Evolutionary conservation across 2,797 vertebrate genomes (phyloP).

Genomic region (Florisuga fusca): DNA sequence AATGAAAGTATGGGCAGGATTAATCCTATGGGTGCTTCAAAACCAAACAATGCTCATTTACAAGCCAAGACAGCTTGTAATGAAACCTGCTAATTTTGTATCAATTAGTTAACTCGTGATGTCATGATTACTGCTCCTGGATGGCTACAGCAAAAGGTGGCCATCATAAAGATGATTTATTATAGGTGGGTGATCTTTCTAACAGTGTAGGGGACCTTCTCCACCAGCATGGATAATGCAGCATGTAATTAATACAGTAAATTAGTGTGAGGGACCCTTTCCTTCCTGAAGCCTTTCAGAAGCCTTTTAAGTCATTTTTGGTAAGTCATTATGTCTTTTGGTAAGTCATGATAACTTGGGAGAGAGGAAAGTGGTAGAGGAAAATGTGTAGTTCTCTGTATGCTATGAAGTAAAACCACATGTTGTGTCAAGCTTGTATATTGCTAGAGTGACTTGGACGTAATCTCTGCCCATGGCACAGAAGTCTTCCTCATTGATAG

Average conservation of each 20-base stretch:
- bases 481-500: neutral
- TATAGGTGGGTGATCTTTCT: neutral
- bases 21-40: neutral
- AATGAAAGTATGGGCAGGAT: neutral
- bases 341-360: neutral
- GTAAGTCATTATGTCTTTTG: neutral
- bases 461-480: neutral
- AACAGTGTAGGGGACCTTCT: neutral
- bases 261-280: neutral
- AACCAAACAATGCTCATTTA: neutral
- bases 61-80: constrained; percentile 7
- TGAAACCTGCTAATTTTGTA: neutral
- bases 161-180: neutral
- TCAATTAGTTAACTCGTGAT: neutral
- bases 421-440: neutral
- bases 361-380: neutral
- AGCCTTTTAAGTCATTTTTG: neutral
- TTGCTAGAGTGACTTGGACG: neutral
- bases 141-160: neutral
- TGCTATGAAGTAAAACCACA: neutral
- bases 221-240: neutral
- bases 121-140: neutral
- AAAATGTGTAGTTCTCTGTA: neutral
- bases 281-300: neutral
- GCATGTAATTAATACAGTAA: neutral